phyloP scores from a whole-genome alignment of 2,113 vertebrate genomes.

The Galeopterus variegatus region DNA sequence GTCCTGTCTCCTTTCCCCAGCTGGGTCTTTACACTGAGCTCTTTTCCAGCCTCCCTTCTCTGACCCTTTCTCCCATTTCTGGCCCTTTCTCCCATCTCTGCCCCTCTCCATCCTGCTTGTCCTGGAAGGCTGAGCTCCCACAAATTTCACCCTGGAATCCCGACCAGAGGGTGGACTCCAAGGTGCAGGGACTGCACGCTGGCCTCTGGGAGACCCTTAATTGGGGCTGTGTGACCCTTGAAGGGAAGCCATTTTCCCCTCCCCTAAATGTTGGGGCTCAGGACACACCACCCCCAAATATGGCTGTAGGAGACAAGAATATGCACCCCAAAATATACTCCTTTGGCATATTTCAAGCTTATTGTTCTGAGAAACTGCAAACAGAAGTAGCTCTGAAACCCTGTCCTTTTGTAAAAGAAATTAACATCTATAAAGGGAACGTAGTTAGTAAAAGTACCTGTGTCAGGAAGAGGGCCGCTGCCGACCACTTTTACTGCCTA shows the following conservation, averaged over 20 bases:
- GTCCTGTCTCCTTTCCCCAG: neutral
- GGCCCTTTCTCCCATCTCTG: neutral
- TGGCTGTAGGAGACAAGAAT: neutral
- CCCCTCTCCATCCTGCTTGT: neutral
- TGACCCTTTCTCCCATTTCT: neutral
- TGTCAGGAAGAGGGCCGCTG: neutral
- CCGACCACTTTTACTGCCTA: neutral
- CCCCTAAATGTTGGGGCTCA: neutral
- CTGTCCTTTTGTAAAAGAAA: neutral
- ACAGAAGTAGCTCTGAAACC: neutral
- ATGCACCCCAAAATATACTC: neutral
- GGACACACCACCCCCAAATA: neutral
- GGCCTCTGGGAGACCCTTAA: neutral
- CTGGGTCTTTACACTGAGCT: neutral
- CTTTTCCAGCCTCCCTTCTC: neutral
- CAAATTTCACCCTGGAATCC: neutral
- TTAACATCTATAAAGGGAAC: neutral
- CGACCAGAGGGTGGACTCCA: accelerated
- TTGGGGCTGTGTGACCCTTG: neutral
- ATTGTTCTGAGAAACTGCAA: neutral
- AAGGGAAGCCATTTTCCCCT: neutral
- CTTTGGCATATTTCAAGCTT: neutral
- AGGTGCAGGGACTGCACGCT: neutral
- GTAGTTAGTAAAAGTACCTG: neutral
- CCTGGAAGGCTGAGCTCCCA: neutral